phyloP scores from a whole-genome alignment of 2,113 vertebrate genomes.

The Phainopepla nitens region DNA sequence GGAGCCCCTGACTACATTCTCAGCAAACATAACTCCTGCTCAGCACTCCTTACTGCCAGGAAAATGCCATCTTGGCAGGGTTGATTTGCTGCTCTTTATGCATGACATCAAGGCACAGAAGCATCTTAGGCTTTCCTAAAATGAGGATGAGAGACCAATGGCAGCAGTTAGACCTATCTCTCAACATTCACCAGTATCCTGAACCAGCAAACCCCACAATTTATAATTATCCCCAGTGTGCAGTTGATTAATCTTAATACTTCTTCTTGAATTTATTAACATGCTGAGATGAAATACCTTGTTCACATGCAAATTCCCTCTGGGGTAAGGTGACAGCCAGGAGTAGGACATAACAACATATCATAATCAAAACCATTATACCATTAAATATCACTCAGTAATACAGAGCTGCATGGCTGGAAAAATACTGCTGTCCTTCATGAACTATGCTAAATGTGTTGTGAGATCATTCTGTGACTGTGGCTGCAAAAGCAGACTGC shows the following conservation, averaged over 20 bases:
- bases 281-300: not conserved
- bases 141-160: not conserved
- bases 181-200: not conserved
- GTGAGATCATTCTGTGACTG: not conserved
- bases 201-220: not conserved
- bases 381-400: not conserved
- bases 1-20: not conserved
- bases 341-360: not conserved
- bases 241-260: not conserved
- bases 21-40: not conserved
- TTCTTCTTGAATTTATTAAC: not conserved
- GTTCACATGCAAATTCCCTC: slow-evolving; percentile 4
- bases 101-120: not conserved
- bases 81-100: not conserved
- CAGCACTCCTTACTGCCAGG: not conserved
- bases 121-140: not conserved
- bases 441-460: not conserved
- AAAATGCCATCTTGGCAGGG: not conserved
- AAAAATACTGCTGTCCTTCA: not conserved
- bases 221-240: not conserved
- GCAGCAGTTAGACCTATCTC: not conserved
- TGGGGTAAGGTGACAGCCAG: not conserved
- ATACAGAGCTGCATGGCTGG: not conserved
- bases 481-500: slow-evolving; percentile 6
- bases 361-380: slow-evolving; percentile 11